Conservation (phyloP, 2,113 vertebrate species). For the Canis aureus region DNA sequence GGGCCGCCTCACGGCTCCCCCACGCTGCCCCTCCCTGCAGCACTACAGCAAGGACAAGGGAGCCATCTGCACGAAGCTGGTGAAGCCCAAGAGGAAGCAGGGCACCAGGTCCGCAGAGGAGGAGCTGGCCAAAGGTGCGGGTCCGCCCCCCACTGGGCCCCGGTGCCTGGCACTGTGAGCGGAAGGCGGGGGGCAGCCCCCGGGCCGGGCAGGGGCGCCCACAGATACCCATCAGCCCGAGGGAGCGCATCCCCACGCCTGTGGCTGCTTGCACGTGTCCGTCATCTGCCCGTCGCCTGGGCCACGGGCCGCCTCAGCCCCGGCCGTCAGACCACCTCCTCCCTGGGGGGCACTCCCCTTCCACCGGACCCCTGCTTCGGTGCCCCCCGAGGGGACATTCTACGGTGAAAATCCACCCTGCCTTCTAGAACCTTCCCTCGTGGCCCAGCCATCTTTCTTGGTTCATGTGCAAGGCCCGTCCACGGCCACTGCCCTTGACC, state of each 20-base stretch:
- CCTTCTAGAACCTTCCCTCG: not conserved
- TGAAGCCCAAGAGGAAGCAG: constrained; percentile 92
- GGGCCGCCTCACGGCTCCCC: not conserved
- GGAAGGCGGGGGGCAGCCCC: not conserved
- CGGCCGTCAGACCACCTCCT: not conserved
- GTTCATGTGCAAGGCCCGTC: not conserved
- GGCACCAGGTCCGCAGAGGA: constrained; percentile 92
- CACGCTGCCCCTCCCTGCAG: constrained; percentile 82
- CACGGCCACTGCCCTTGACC: not conserved
- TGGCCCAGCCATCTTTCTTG: not conserved
- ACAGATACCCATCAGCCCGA: too few relatives aligned
- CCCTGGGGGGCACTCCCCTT: not conserved
- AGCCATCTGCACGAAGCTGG: constrained; percentile 92
- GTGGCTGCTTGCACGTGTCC: not conserved
- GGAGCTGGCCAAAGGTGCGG: constrained; percentile 93
- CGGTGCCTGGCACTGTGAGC: not conserved
- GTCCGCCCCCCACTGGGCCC: not conserved
- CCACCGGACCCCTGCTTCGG: not conserved
- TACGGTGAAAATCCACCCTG: not conserved
- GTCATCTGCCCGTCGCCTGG: not conserved
- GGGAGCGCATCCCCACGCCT: not conserved
- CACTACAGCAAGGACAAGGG: constrained; percentile 93
- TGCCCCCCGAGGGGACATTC: not conserved
- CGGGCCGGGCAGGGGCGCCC: not conserved
- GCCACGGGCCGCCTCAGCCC: not conserved